Conservation (phyloP, 2,888 invertebrate species). For the Drosophila peninsularis region DNA sequence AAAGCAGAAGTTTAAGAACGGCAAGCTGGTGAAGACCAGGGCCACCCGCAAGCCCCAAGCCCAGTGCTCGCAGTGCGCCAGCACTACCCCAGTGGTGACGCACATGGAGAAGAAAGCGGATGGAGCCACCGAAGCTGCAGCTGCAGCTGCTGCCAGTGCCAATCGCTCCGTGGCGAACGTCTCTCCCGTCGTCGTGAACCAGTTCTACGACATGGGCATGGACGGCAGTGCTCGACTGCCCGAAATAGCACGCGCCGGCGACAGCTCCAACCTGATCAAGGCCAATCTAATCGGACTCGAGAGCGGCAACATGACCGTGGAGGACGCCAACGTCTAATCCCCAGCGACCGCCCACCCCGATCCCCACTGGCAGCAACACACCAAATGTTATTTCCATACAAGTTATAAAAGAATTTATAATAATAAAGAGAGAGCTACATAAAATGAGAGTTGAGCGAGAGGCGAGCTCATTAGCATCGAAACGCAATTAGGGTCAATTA, state of each 20-base stretch:
- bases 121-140: neutral
- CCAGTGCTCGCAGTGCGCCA: neutral
- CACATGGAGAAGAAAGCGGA: neutral
- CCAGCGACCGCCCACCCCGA: neutral
- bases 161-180: neutral
- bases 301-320: conserved; percentile 21
- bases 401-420: neutral
- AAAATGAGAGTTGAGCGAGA: neutral
- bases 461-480: conserved; percentile 53
- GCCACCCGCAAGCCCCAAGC: neutral
- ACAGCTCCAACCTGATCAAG: conserved; percentile 6
- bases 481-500: conserved; percentile 64
- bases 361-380: neutral
- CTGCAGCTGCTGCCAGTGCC: neutral
- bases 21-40: neutral
- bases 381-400: neutral
- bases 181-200: neutral
- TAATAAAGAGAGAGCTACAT: conserved; percentile 4
- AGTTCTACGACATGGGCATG: neutral
- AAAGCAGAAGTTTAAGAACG: conserved; percentile 8
- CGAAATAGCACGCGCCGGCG: neutral
- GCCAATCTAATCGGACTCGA: conserved; percentile 27
- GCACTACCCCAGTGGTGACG: conserved; percentile 11
- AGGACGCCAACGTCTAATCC: neutral
- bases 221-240: neutral